Conservation (phyloP, 1,140 invertebrate species). For the Monochamus saltuarius region DNA sequence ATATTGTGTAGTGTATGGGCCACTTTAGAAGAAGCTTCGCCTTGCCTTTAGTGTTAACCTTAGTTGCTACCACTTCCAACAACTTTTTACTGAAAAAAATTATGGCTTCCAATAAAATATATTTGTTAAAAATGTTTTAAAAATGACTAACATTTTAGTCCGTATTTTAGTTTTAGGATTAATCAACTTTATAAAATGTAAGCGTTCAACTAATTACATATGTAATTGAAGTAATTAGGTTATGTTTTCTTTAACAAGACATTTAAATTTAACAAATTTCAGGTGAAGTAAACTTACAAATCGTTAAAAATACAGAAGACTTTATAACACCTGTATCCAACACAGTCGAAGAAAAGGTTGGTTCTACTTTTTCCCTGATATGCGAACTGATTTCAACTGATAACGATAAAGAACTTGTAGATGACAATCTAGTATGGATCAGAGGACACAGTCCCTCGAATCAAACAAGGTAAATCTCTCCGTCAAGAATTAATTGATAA, state of each 20-base stretch:
- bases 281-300: slow-evolving; percentile 37
- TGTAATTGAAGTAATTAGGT: neutral
- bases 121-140: slow-evolving; percentile 18
- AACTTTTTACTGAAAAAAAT: too few species aligned
- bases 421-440: slow-evolving; percentile 42
- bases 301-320: slow-evolving; percentile 41
- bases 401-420: slow-evolving; percentile 31
- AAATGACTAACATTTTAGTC: slow-evolving; percentile 21
- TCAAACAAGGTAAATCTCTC: slow-evolving; percentile 15
- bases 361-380: slow-evolving; percentile 41
- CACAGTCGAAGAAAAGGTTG: slow-evolving; percentile 42
- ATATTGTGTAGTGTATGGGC: too few species aligned
- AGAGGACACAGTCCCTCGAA: slow-evolving; percentile 25
- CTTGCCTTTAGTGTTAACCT: too few species aligned
- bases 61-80: too few species aligned
- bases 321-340: slow-evolving; percentile 32
- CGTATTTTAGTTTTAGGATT: slow-evolving; percentile 26
- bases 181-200: slow-evolving; percentile 20
- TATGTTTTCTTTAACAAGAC: neutral
- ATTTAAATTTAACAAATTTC: slow-evolving; percentile 16
- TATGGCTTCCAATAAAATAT: slow-evolving; percentile 26
- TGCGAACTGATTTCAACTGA: slow-evolving; percentile 41
- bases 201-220: slow-evolving; percentile 1
- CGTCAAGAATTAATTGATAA: neutral
- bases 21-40: too few species aligned